These are phyloP conservation scores for Habrosyne pyritoides DNA, from an alignment of 2,888 invertebrate genomes.

Conservation along the genomic window DNA sequence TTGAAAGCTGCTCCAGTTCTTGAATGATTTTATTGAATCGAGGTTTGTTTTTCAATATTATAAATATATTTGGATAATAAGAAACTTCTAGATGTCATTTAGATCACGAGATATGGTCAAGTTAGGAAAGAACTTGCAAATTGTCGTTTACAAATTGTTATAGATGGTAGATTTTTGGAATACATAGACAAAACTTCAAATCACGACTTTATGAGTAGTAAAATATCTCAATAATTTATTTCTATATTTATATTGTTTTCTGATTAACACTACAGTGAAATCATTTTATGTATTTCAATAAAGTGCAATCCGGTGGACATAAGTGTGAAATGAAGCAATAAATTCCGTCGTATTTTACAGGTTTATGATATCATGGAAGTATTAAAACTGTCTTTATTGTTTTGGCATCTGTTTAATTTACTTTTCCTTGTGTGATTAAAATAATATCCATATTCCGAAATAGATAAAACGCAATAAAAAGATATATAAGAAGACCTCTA, in stretches of 20 bases:
- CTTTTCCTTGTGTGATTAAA: neutral
- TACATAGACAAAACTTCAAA: too few species aligned
- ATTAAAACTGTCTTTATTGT: constrained; percentile 6
- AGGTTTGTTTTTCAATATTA: constrained; percentile 19
- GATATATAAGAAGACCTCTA: neutral
- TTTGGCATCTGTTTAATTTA: neutral
- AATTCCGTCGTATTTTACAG: constrained; percentile 13
- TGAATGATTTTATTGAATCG: constrained; percentile 33
- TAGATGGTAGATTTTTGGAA: too few species aligned
- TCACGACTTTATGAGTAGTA: neutral
- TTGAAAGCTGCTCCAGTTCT: constrained; percentile 59
- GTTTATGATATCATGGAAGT: constrained; percentile 11
- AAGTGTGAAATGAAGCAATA: constrained; percentile 17
- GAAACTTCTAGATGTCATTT: constrained; percentile 28
- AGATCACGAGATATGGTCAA: neutral
- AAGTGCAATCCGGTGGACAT: constrained; percentile 15
- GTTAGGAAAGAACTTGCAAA: constrained; percentile 9
- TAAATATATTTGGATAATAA: constrained; percentile 13
- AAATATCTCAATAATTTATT: constrained; percentile 22
- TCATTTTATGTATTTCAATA: constrained; percentile 18
- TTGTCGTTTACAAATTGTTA: too few species aligned
- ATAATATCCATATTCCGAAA: too few species aligned
- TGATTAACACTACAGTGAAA: constrained; percentile 32
- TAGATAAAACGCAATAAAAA: too few species aligned
- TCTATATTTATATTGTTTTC: constrained; percentile 37